A percentile compares a stretch with the other conserved stretches of the same genome.
Evolutionary conservation across 2,797 vertebrate species (phyloP).

Genomic region (Anguilla pacifica): DNA sequence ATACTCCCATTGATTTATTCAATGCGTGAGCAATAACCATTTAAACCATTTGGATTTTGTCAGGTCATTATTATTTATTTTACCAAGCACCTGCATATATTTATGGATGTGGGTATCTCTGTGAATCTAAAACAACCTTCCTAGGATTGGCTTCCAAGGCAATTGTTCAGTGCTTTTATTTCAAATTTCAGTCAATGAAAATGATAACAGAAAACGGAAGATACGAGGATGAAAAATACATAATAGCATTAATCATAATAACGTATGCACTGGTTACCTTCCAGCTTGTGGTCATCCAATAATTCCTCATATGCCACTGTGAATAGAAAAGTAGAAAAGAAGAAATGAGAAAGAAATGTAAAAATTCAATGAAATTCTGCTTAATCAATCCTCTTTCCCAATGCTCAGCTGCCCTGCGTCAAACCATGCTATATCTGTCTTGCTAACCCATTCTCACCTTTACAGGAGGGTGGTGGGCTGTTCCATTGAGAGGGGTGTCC

Average conservation of each 20-base stretch:
- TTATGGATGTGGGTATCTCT: not conserved
- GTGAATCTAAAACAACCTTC: not conserved
- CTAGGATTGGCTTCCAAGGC: not conserved
- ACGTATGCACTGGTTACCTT: constrained; percentile 67
- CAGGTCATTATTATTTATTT: not conserved
- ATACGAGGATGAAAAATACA: not conserved
- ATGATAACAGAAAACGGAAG: not conserved
- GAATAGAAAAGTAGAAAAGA: constrained; percentile 48
- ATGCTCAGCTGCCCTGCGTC: not conserved
- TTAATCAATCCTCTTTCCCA: not conserved
- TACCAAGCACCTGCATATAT: not conserved
- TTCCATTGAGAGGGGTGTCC: constrained; percentile 92
- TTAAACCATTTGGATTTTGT: not conserved
- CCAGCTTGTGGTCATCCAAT: constrained; percentile 86
- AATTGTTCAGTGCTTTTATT: not conserved
- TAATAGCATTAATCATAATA: not conserved
- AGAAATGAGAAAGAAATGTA: constrained; percentile 42
- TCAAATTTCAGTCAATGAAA: not conserved
- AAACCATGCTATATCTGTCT: not conserved
- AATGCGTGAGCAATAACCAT: not conserved
- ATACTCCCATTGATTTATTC: not conserved
- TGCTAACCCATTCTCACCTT: constrained; percentile 69
- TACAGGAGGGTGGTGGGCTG: constrained; percentile 89
- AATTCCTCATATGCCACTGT: constrained; percentile 90
- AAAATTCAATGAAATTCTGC: not conserved